phyloP scores from a whole-genome alignment of 2,797 vertebrate genomes.

The Schizopygopsis malacanthus region DNA sequence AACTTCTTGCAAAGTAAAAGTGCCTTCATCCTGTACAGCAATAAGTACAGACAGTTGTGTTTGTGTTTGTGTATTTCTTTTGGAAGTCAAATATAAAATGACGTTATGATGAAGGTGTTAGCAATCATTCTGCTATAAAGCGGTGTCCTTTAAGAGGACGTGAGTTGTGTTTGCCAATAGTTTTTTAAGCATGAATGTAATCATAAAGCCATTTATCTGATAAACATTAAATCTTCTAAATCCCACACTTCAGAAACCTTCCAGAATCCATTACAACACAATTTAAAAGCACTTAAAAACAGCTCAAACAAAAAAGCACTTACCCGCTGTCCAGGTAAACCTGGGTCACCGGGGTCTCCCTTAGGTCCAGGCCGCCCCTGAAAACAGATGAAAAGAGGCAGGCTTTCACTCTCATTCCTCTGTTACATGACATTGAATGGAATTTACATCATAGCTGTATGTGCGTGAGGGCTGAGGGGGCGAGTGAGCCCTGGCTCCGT shows the following conservation, averaged over 20 bases:
- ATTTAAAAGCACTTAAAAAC: constrained; percentile 11
- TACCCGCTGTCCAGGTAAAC: constrained; percentile 87
- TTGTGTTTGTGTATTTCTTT: constrained; percentile 20
- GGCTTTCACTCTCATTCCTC: constrained; percentile 8
- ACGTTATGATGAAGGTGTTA: constrained; percentile 25
- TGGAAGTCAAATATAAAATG: constrained; percentile 19
- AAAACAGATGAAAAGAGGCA: constrained; percentile 50
- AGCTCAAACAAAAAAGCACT: constrained; percentile 71
- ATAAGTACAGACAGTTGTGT: background rate
- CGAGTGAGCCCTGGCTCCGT: constrained; percentile 7
- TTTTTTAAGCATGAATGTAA: constrained; percentile 20
- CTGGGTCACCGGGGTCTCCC: constrained; percentile 92
- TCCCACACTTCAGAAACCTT: constrained; percentile 1
- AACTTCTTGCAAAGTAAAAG: background rate
- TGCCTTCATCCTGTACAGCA: background rate
- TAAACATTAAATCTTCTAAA: background rate
- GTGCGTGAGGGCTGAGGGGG: constrained; percentile 24
- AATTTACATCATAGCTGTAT: constrained; percentile 11
- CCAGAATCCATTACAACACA: constrained; percentile 67
- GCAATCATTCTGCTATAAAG: background rate
- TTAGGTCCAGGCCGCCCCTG: constrained; percentile 96
- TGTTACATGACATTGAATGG: constrained; percentile 26
- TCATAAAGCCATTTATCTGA: constrained; percentile 22
- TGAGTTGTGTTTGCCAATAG: background rate
- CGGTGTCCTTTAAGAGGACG: background rate